Evolutionary conservation across 2,888 invertebrate species (phyloP).

Genomic region (Trachelus tabidus): DNA sequence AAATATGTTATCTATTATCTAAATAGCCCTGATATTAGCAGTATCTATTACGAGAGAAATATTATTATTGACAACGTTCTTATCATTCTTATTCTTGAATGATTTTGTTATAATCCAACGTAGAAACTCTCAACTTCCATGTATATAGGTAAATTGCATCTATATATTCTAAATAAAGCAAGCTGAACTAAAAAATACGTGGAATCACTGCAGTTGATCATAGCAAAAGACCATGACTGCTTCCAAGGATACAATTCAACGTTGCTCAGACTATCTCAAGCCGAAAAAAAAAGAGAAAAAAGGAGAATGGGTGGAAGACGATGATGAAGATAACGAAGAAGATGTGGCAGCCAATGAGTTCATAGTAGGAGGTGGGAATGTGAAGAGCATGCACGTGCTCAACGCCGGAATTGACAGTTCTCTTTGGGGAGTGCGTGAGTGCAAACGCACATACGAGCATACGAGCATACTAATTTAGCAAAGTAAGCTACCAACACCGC

Average conservation of each 20-base stretch:
- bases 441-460: not conserved
- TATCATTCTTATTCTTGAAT: not conserved
- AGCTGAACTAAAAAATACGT: not conserved
- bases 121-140: not conserved
- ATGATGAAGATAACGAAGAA: not conserved
- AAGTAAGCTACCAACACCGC: not conserved
- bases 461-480: not conserved
- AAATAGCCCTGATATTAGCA: not conserved
- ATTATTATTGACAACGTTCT: not conserved
- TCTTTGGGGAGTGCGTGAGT: not conserved
- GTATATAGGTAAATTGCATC: not conserved
- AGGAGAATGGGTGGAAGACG: constrained; percentile 2
- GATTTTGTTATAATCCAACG: not conserved
- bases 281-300: constrained; percentile 4
- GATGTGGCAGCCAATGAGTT: not conserved
- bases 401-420: constrained; percentile 34
- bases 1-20: not conserved
- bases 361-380: constrained; percentile 40
- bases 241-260: not conserved
- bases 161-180: not conserved
- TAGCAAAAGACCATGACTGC: not conserved
- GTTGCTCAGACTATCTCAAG: not conserved
- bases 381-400: constrained; percentile 41
- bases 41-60: not conserved
- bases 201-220: not conserved